Base-by-base conservation (phyloP, 2,797 vertebrate genomes). In the Chloroceryle amazona region DNA sequence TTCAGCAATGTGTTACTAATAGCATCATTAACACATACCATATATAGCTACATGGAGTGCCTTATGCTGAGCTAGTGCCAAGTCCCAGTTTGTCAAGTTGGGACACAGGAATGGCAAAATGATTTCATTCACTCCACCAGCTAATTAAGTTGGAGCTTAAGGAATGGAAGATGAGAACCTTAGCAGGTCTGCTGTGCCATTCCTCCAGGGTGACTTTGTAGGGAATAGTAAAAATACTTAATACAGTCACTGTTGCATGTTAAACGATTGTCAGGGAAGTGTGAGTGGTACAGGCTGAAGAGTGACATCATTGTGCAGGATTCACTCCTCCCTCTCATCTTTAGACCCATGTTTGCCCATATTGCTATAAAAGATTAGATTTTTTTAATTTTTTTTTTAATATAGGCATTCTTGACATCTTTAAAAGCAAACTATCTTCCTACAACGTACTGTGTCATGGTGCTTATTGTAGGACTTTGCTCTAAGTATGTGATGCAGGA, bases 141-240 rank as follows among this genome's bases (percentile, higher is more conserved):
- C 95, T 98, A 98, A 98, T 98, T 97, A 98, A 97, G 95, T 97
- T 93, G 83, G 89, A 97, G 61, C 79, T 96, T 89, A 95, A 96
- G 96, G 83, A 61, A 92, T 46, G 66, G 84, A 96, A 94, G 84
- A 44, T 96, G 83, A 97, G 96, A 97, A 96, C 52, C 83, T 92
- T 81, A 95, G 61, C 37, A 85, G 92, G 87, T 92, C 74, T 95
- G 75, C 95, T 92, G 81, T 58, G 82, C 85, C 66, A 82, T 92
- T 95, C 92, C 96, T 97, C 86, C 78, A 93, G 96, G 94, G 92
- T 95, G 92, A 96, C 90, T 97, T 98, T 91, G 94, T 22, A 89
- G 86, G 91, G 84, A 97, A 93, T 55, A 91, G 85, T 82, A 94
- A 94, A 97, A 97, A 89, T 94, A 86, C 54, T 93, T 94, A 89